Evolutionary conservation across 2,797 vertebrate species (phyloP), one percentile per base, ranked within the genome.

Genomic region (Helicolenus hilgendorfi): DNA sequence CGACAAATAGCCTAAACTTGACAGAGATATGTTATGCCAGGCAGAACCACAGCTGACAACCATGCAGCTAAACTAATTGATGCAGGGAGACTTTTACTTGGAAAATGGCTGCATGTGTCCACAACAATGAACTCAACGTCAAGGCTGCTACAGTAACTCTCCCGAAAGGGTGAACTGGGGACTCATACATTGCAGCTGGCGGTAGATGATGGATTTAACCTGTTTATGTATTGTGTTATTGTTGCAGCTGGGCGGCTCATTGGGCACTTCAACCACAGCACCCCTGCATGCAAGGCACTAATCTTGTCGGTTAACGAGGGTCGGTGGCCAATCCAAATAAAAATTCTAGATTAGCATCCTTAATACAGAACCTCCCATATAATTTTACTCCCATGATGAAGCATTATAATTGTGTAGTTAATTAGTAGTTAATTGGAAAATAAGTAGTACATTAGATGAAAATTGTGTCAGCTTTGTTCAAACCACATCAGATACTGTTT

Each of bases 261-360:
- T 45, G 41, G 41, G 41, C 15, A 45, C 15, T 45, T 45, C 7
- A 45, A 45, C 41, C 15, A 45, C 18, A 53, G 20, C 49, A 53
- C 3, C 49, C 18, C 20, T 53, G 49, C 18, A 53, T 53, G 20
- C 8, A n/a, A 53, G 49, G 49, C 49, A 53, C 49, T 53, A 53
- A n/a, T n/a, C 7, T n/a, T 53, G 49, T 53, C 15, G 15, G 15
- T 45, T 45, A 45, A 41, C 20, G 18, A 53, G 49, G 7, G 49
- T 53, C 7, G 4, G 3, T 0, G 9, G 9, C 9, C 4, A 9
- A 4, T 55, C n/a, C n/a, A 20, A 53, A 53, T n/a, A n/a, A 0
- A 55, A 22, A 55, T 10, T 10, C 49, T 55, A 55, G n/a, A 55
- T 55, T 0, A 55, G 49, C 20, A 22, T 20, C 45, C 18, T 18